These are phyloP conservation scores for Varanus salvator DNA, from an alignment of 2,113 vertebrate species.

Conservation along the genomic window DNA sequence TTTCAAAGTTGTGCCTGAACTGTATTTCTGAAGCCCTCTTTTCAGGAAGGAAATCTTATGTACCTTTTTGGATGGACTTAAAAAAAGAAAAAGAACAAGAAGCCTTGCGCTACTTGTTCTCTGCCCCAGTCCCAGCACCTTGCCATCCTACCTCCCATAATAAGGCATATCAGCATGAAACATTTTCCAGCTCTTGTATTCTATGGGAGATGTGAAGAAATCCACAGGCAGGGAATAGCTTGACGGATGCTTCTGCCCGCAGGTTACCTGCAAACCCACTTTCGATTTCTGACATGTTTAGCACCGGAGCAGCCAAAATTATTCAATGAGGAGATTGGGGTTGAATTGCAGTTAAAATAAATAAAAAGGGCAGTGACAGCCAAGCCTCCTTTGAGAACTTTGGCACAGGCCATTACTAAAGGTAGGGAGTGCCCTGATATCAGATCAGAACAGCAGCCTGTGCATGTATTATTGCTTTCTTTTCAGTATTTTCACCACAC, in stretches of 20 bases:
- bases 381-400: not conserved
- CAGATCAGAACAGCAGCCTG: no score
- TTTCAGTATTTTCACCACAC: no score
- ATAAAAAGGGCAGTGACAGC: not conserved
- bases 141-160: not conserved
- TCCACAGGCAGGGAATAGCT: conserved; percentile 46
- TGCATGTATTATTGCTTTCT: no score
- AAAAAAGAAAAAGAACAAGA: not conserved
- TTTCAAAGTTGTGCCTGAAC: not conserved
- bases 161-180: conserved; percentile 37
- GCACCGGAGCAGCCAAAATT: conserved; percentile 22
- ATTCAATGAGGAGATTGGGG: not conserved
- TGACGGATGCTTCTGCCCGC: conserved; percentile 50
- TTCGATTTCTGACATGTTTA: conserved; percentile 35
- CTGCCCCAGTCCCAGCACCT: not conserved
- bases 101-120: conserved; percentile 24
- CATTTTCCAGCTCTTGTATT: conserved; percentile 19
- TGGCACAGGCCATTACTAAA: no score
- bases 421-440: no score
- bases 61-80: conserved; percentile 18
- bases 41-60: not conserved
- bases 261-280: conserved; percentile 34
- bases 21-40: conserved; percentile 19
- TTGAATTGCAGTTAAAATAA: not conserved
- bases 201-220: conserved; percentile 40